Percentiles rank a stretch among this genome's conserved stretches.
Conservation (phyloP, 2,797 vertebrate genomes). For the Chaenodraco wilsoni region DNA sequence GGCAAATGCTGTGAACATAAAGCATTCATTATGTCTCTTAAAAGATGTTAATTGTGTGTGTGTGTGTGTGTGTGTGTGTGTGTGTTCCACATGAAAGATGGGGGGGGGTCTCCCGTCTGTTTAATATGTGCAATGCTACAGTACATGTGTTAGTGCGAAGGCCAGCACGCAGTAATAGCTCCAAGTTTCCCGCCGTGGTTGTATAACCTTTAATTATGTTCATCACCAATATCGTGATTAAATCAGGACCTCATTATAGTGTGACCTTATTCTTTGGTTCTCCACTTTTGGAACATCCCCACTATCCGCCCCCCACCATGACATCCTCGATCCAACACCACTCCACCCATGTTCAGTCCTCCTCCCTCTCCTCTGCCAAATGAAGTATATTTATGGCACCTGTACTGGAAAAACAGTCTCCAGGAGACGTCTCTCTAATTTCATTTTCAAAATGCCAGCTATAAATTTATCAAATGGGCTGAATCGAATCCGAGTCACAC, state of each 20-base stretch:
- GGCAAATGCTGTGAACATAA: slow-evolving; percentile 66
- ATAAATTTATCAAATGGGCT: slow-evolving; percentile 84
- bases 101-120: slow-evolving; percentile 9
- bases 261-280: slow-evolving; percentile 68
- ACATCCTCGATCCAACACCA: slow-evolving; percentile 66
- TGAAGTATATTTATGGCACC: slow-evolving; percentile 84
- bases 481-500: slow-evolving; percentile 80
- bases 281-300: slow-evolving; percentile 48
- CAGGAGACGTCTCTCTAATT: slow-evolving; percentile 80
- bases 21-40: slow-evolving; percentile 31
- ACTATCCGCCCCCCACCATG: slow-evolving; percentile 38
- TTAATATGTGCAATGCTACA: slow-evolving; percentile 2
- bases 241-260: slow-evolving; percentile 68
- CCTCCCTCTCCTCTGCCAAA: slow-evolving; percentile 70
- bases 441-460: slow-evolving; percentile 83
- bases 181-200: slow-evolving; percentile 25
- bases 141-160: slow-evolving; percentile 37
- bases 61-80: no score
- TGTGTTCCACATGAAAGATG: slow-evolving; percentile 28
- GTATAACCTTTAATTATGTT: slow-evolving; percentile 65
- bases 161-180: slow-evolving; percentile 16
- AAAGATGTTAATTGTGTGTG: no score
- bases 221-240: slow-evolving; percentile 59
- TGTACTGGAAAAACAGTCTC: slow-evolving; percentile 81
- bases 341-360: slow-evolving; percentile 51